Evolutionary conservation across 2,888 invertebrate genomes (phyloP).

Genomic region (Branchellion lobata): DNA sequence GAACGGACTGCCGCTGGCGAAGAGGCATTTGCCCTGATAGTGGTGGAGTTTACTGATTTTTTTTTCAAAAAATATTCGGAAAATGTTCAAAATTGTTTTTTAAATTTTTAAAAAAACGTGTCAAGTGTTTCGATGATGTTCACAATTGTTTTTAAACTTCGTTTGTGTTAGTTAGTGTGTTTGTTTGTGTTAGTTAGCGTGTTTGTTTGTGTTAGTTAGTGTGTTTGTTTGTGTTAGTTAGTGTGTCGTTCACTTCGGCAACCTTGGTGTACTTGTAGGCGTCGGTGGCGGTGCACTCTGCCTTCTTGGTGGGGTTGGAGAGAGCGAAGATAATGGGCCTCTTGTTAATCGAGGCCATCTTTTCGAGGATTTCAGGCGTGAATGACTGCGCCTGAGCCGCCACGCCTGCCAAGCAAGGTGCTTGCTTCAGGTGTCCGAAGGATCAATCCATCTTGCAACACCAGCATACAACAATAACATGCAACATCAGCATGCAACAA

Average conservation of each 20-base stretch:
- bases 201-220: too few species aligned
- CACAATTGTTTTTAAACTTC: too few species aligned
- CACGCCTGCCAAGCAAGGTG: constrained; percentile 69
- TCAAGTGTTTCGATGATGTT: not conserved
- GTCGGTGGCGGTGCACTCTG: constrained; percentile 95
- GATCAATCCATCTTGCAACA: too few species aligned
- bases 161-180: too few species aligned
- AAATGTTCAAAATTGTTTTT: too few species aligned
- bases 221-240: too few species aligned
- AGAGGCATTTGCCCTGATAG: constrained; percentile 75
- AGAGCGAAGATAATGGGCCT: constrained; percentile 92
- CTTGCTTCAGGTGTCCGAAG: too few species aligned
- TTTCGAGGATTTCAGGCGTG: constrained; percentile 77
- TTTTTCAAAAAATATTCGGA: too few species aligned
- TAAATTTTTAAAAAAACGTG: too few species aligned
- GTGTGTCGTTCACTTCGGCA: constrained; percentile 45
- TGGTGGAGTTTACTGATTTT: not conserved
- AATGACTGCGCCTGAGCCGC: constrained; percentile 91
- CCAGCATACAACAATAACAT: too few species aligned
- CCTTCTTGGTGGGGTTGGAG: constrained; percentile 95
- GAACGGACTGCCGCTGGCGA: constrained; percentile 95
- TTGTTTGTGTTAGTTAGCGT: too few species aligned
- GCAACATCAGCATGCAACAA: too few species aligned
- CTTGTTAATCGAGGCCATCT: constrained; percentile 81
- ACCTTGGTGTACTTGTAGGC: constrained; percentile 86